A percentile compares a stretch with the other conserved stretches of the same genome.
Evolutionary conservation across 2,888 invertebrate genomes (phyloP).

Genomic region (Athalia circularis): DNA sequence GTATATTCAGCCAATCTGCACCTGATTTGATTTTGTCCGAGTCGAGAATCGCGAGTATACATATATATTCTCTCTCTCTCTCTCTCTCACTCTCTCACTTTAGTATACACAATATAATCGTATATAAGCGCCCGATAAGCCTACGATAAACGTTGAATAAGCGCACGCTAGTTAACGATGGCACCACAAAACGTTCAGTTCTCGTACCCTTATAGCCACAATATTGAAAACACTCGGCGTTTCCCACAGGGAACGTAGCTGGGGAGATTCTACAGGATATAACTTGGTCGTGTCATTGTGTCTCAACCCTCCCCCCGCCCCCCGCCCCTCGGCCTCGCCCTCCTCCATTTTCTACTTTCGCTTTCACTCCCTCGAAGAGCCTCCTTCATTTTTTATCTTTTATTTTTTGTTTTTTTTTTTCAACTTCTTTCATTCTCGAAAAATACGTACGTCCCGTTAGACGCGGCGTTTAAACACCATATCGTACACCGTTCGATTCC

Average conservation of each 20-base stretch:
- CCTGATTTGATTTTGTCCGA: slow-evolving; percentile 53
- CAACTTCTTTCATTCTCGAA: not conserved
- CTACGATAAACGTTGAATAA: slow-evolving; percentile 62
- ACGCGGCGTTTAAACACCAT: slow-evolving; percentile 23
- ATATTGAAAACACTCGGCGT: slow-evolving; percentile 34
- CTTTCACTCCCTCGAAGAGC: not conserved
- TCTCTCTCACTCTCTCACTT: no score
- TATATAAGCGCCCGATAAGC: slow-evolving; percentile 49
- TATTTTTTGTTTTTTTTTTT: not conserved
- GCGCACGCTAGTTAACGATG: slow-evolving; percentile 49
- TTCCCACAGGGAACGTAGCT: slow-evolving; percentile 38
- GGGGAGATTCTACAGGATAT: slow-evolving; percentile 23
- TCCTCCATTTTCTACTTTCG: no score
- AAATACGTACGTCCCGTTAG: slow-evolving; percentile 29
- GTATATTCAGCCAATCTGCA: slow-evolving; percentile 63
- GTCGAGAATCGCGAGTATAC: slow-evolving; percentile 19
- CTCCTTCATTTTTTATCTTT: not conserved
- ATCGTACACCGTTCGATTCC: not conserved
- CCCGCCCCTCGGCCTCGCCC: not conserved
- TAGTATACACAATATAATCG: no score
- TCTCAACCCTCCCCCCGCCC: slow-evolving; percentile 7
- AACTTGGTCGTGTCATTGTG: slow-evolving; percentile 42
- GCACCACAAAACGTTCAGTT: slow-evolving; percentile 13
- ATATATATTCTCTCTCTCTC: no score
- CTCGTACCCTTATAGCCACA: slow-evolving; percentile 18